Base-by-base conservation (phyloP, 2,113 vertebrate species). In the Ibidorhyncha struthersii region DNA sequence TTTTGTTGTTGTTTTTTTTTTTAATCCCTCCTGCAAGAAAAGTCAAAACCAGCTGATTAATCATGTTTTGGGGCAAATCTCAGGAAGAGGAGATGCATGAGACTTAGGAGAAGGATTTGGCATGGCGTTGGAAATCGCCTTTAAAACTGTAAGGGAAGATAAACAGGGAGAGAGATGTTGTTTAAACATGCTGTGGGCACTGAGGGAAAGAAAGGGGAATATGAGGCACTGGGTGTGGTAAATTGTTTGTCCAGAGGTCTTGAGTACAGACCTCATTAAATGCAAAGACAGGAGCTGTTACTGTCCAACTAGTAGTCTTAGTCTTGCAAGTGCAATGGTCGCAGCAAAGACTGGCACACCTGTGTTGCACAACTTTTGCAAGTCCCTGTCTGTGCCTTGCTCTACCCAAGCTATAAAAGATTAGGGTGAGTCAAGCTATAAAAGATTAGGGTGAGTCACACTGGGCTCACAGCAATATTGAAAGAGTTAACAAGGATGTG, bases 41-140 rank as follows among this genome's bases (percentile, higher is more conserved):
- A 96, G 67, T 74, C 38, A 94, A 96, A 97, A 95, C 2, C 32
- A 94, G 55, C 32, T 94, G 73, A 97, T 96, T 96, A 92, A 96
- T 92, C 55, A 79, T 55, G 23, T 92, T 92, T 88, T 85, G 85
- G 89, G 91, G 72, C 59, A 96, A 97, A 96, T 96, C 50, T 95
- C 82, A 93, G 81, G 6, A 86, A 12, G 4, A 90, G 50, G 58
- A 93, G 67, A 94, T 86, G 18, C 80, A 88, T 88, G 59, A 92
- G 82, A 74, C 40, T 96, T 97, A 96, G 77, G 30, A 82, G 71
- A 40, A 97, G 62, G 79, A 73, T 91, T 81, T 96, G 69, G 62
- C 73, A 92, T 52, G 59, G 58, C 89, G 52, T 26, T 74, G 40
- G 36, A 95, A 77, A 86, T 63, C 19, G 41, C 26, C 30, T 71